Percentiles rank a stretch among this genome's conserved stretches.
These are phyloP conservation scores for Myrmophylax atrothorax DNA, from an alignment of 2,113 vertebrate species.

Conservation along the genomic window DNA sequence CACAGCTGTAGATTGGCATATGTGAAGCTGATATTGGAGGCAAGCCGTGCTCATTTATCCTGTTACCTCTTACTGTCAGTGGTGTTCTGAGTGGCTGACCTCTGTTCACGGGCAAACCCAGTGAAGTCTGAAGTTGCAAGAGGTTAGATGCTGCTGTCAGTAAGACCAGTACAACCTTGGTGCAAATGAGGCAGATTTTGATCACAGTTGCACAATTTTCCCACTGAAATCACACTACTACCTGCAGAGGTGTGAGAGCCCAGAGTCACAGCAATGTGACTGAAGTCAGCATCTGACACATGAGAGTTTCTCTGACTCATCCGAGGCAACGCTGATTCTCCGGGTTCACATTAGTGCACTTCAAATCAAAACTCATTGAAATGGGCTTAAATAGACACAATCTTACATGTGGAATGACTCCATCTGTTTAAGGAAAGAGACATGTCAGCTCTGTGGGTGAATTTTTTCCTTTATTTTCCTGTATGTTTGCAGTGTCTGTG, in stretches of 20 bases:
- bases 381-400: not conserved
- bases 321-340: not conserved
- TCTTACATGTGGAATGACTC: not conserved
- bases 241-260: not conserved
- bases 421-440: not conserved
- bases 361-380: not conserved
- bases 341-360: not conserved
- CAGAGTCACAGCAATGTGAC: not conserved
- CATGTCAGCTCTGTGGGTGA: not conserved
- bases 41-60: not conserved
- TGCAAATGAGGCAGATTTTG: not conserved
- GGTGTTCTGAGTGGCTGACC: rapidly evolving
- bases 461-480: not conserved
- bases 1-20: not conserved
- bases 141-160: not conserved
- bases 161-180: not conserved
- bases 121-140: not conserved
- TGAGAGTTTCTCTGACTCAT: conserved; percentile 43
- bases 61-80: not conserved
- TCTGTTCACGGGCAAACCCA: not conserved
- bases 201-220: not conserved
- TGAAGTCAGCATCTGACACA: conserved; percentile 25
- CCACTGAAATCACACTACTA: not conserved
- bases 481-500: not conserved
- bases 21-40: not conserved